These are phyloP conservation scores for Pipistrellus kuhlii DNA, from an alignment of 2,797 vertebrate species.

Conservation along the genomic window DNA sequence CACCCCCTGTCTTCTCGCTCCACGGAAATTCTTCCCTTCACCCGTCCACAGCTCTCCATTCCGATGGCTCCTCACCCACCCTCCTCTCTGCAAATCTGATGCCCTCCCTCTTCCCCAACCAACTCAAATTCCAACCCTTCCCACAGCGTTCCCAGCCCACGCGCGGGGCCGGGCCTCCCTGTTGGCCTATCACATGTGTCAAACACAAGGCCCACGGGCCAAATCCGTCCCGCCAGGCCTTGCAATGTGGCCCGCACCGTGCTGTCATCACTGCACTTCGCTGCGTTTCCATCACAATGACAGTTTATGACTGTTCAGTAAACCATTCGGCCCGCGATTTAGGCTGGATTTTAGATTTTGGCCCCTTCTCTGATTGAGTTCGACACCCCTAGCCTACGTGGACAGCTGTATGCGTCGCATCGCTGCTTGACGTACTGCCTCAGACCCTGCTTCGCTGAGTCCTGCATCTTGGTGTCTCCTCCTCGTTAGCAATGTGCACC, in stretches of 20 bases:
- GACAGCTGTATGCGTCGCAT: rapidly evolving
- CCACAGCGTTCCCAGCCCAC: rapidly evolving
- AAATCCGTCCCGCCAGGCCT: no score
- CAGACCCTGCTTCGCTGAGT: rapidly evolving
- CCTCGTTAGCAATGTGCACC: rapidly evolving
- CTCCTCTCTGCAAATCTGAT: neutral
- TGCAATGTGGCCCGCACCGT: no score
- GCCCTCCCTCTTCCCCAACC: neutral
- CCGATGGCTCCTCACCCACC: neutral
- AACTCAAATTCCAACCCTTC: neutral
- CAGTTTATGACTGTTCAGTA: no score
- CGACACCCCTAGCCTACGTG: no score
- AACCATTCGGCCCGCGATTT: no score
- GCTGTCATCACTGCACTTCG: no score
- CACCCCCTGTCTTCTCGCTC: no score
- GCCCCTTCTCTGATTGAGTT: no score
- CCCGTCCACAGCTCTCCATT: rapidly evolving
- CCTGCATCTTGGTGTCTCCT: rapidly evolving
- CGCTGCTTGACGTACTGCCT: rapidly evolving
- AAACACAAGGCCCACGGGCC: no score
- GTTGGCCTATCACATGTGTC: no score
- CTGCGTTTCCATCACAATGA: no score
- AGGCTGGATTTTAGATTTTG: no score
- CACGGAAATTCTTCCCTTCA: rapidly evolving
- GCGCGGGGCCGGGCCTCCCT: neutral